Evolutionary conservation across 1,140 invertebrate genomes (phyloP).

Genomic region (Parasteatoda tepidariorum): DNA sequence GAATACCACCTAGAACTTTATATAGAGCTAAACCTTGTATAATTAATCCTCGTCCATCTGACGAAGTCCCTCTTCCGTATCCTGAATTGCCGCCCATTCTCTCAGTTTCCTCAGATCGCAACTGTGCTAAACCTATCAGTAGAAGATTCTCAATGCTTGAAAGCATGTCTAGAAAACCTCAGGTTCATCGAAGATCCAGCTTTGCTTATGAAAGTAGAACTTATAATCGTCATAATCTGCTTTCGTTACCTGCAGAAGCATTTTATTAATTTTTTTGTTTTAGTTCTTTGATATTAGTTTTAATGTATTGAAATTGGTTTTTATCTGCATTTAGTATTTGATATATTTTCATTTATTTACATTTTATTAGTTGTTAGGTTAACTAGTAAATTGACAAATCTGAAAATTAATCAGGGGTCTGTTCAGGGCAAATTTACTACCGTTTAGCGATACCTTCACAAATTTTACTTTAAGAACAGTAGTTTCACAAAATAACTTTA

Average conservation of each 20-base stretch:
- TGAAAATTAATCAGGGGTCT: too few species aligned
- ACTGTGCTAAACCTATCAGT: background rate
- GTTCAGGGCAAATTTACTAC: too few species aligned
- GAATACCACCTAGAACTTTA: background rate
- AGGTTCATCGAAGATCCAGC: background rate
- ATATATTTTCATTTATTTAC: too few species aligned
- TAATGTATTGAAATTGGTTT: too few species aligned
- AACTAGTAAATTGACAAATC: too few species aligned
- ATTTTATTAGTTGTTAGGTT: too few species aligned
- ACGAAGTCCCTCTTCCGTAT: background rate
- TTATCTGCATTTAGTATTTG: too few species aligned
- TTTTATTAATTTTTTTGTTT: slow-evolving; percentile 19
- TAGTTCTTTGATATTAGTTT: too few species aligned
- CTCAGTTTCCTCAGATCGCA: background rate
- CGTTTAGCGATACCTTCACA: too few species aligned
- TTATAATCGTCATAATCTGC: background rate
- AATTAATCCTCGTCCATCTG: background rate
- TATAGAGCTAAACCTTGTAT: background rate
- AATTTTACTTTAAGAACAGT: too few species aligned
- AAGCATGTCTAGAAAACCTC: background rate
- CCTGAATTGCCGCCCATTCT: background rate
- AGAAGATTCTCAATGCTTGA: slow-evolving; percentile 7
- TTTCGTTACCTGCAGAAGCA: slow-evolving; percentile 25
- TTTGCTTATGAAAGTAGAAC: background rate
- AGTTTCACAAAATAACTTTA: too few species aligned